Base-by-base conservation (phyloP, 2,113 vertebrate species). In the Psophia crepitans region DNA sequence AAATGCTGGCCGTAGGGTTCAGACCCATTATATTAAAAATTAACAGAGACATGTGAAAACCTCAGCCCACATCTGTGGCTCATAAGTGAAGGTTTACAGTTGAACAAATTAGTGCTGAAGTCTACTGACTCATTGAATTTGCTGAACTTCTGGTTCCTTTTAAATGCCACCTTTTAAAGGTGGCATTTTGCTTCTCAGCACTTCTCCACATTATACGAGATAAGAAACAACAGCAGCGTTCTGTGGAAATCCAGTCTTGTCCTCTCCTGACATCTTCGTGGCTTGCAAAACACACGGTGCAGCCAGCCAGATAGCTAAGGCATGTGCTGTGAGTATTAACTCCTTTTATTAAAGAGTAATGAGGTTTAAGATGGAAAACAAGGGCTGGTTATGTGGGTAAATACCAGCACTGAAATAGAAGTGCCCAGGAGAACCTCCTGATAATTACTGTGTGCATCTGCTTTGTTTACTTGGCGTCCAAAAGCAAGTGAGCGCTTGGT, bases 241-340 rank as follows among this genome's bases (percentile, higher is more conserved):
- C 44, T 3, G n/a, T 19, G 14, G 61, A 46, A 54, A 77, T 23
- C 24, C 84, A 49, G 16, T 12, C 82, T 39, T 69, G 79, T 53
- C 79, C 79, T 73, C 70, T 85, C 58, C 18, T 57, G 75, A 57
- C 66, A 32, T 85, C 74, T 76, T 35, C 63, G 9, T 1, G 5
- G 23, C 32, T 9, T 32, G 30, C 75, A 83, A 35, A 94, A 33
- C 14, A 37, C 0, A 3, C 0, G 0, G 33, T 3, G 4, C 46
- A 41, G 54, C 30, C 41, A 27, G 63, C 48, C 58, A n/a, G 61
- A 35, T 5, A 49, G 37, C 49, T 5, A 2, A 51, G 51, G 56
- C 69, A 24, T 2, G 49, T 2, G 0, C 86, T 12, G 2, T 2
- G 16, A n/a, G 53, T 2, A 23, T 17, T 26, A 89, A 56, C 60